Evolutionary conservation across 1,140 invertebrate species (phyloP).

Genomic region (Drosophila tropicalis): DNA sequence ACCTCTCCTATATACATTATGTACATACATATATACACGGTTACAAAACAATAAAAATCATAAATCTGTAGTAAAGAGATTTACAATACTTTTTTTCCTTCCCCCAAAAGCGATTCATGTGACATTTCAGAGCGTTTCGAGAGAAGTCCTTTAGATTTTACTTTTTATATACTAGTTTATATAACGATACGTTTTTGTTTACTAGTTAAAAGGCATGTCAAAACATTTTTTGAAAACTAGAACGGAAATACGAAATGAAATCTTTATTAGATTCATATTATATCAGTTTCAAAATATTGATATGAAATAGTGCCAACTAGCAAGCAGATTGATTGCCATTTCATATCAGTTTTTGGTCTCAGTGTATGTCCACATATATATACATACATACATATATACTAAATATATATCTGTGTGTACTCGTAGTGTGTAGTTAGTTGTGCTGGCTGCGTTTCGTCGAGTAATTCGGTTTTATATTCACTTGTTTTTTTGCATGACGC

Average conservation of each 20-base stretch:
- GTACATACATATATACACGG: neutral
- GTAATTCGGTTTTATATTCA: slow-evolving; percentile 20
- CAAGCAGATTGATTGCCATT: neutral
- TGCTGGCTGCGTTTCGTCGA: slow-evolving; percentile 8
- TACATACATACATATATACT: neutral
- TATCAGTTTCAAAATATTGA: neutral
- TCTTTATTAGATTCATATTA: slow-evolving; percentile 2
- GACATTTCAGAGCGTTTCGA: no score
- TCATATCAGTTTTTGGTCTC: slow-evolving; percentile 5
- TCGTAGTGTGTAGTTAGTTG: slow-evolving; percentile 7
- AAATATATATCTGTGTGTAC: neutral
- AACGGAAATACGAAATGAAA: neutral
- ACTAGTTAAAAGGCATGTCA: neutral
- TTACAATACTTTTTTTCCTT: no score
- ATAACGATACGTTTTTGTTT: no score
- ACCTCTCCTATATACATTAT: no score
- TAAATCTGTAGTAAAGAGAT: no score
- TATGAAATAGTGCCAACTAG: neutral
- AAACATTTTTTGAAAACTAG: neutral
- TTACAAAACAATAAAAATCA: neutral
- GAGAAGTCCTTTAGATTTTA: no score
- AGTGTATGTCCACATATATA: neutral
- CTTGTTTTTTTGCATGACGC: slow-evolving; percentile 16
- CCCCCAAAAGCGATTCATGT: no score
- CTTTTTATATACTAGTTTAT: no score